Conservation (phyloP, 2,113 vertebrate species). For the Dromiciops gliroides region DNA sequence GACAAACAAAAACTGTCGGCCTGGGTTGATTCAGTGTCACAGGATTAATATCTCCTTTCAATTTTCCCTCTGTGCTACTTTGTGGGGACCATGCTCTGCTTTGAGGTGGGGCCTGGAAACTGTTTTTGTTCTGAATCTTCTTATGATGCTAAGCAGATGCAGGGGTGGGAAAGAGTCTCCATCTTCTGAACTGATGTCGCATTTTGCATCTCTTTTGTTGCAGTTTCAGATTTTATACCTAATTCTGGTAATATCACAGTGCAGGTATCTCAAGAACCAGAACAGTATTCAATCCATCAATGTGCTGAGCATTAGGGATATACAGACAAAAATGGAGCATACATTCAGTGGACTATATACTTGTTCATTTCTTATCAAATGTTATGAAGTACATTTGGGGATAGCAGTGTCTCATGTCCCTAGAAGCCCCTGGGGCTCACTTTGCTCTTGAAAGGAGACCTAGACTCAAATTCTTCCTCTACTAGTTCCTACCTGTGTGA, state of each 20-base stretch:
- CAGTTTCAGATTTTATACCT: background rate
- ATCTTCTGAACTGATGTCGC: background rate
- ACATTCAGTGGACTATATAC: background rate
- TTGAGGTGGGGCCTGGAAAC: background rate
- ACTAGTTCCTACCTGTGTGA: background rate
- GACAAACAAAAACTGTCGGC: background rate
- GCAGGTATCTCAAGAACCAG: background rate
- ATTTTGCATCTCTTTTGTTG: background rate
- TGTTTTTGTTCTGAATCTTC: background rate
- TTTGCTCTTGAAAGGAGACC: background rate
- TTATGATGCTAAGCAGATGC: background rate
- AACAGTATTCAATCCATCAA: background rate
- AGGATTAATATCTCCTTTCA: background rate
- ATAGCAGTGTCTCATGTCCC: constrained; percentile 33
- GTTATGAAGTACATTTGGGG: constrained; percentile 41
- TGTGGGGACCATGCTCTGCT: background rate
- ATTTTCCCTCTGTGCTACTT: background rate
- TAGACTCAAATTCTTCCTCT: background rate
- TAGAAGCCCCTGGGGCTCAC: background rate
- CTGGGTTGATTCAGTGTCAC: background rate
- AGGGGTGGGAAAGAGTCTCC: background rate
- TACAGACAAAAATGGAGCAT: background rate
- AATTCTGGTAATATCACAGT: background rate
- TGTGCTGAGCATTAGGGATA: background rate
- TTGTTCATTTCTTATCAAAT: constrained; percentile 16